Evolutionary conservation across 1,140 invertebrate genomes (phyloP).

Genomic region (Drosophila insularis): DNA sequence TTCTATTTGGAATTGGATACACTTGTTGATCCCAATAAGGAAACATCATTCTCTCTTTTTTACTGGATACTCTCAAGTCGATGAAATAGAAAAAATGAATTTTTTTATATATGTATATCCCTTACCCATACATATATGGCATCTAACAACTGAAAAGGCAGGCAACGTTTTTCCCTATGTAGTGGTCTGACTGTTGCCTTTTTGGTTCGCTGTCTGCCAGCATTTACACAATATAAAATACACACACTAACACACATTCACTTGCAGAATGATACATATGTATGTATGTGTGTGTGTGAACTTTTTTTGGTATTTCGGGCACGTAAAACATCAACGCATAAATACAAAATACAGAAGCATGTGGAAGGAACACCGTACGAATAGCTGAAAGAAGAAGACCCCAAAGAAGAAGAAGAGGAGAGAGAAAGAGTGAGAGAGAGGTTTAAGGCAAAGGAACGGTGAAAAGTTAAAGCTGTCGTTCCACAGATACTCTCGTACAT

Average conservation of each 20-base stretch:
- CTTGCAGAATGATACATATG: constrained; percentile 35
- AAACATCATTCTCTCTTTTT: not conserved
- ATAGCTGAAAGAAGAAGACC: not conserved
- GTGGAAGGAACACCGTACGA: constrained; percentile 28
- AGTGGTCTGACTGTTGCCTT: constrained; percentile 29
- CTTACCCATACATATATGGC: not conserved
- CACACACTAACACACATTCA: constrained; percentile 50
- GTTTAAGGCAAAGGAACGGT: not conserved
- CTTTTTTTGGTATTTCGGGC: constrained; percentile 61
- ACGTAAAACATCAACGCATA: constrained; percentile 80
- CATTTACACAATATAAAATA: constrained; percentile 72
- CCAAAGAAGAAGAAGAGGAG: constrained; percentile 13
- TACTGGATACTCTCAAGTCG: not conserved
- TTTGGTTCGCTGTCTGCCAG: constrained; percentile 26
- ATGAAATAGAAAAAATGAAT: not conserved
- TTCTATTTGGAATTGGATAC: no score
- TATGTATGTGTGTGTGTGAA: constrained; percentile 10
- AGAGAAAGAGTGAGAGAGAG: constrained; percentile 16
- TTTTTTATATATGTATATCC: constrained; percentile 1
- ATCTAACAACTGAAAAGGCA: constrained; percentile 4
- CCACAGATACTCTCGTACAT: not conserved
- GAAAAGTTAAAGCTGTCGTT: constrained; percentile 4
- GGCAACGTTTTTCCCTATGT: constrained; percentile 15
- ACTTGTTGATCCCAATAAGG: no score
- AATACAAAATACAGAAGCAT: constrained; percentile 58